Evolutionary conservation across 2,797 vertebrate species (phyloP).

Genomic region (Paedocypris micromegethes): DNA sequence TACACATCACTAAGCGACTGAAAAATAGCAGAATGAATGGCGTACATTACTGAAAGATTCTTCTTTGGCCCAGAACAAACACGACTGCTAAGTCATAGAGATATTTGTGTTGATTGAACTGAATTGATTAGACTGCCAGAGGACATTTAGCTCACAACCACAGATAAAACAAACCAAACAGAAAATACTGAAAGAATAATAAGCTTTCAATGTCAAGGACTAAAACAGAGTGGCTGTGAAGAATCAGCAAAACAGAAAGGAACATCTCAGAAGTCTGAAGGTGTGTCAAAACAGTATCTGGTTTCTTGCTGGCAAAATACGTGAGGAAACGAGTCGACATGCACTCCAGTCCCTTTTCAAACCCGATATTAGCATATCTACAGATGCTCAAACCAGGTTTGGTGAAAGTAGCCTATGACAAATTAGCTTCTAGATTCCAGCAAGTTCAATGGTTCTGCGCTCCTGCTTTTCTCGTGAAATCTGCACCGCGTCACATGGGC

Average conservation of each 20-base stretch:
- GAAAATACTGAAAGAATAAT: conserved; percentile 25
- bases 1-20: conserved; percentile 4
- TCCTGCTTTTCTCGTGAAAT: conserved; percentile 1
- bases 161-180: conserved; percentile 8
- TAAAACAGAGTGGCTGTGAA: conserved; percentile 32
- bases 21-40: neutral
- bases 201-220: conserved; percentile 29
- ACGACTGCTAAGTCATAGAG: neutral
- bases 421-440: neutral
- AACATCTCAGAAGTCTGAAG: conserved; percentile 22
- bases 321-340: conserved; percentile 9
- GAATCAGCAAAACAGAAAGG: conserved; percentile 4
- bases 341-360: conserved; percentile 1
- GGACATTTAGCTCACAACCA: neutral
- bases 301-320: conserved; percentile 32
- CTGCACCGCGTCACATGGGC: neutral
- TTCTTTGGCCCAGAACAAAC: conserved; percentile 15
- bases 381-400: neutral
- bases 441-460: neutral
- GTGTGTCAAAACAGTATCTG: conserved; percentile 33
- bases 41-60: neutral
- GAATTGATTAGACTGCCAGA: neutral
- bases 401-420: neutral
- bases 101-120: too few species aligned
- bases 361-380: neutral